Percentiles rank a stretch among this genome's conserved stretches.
Conservation (phyloP, 2,113 vertebrate genomes). For the Syrrhaptes paradoxus region DNA sequence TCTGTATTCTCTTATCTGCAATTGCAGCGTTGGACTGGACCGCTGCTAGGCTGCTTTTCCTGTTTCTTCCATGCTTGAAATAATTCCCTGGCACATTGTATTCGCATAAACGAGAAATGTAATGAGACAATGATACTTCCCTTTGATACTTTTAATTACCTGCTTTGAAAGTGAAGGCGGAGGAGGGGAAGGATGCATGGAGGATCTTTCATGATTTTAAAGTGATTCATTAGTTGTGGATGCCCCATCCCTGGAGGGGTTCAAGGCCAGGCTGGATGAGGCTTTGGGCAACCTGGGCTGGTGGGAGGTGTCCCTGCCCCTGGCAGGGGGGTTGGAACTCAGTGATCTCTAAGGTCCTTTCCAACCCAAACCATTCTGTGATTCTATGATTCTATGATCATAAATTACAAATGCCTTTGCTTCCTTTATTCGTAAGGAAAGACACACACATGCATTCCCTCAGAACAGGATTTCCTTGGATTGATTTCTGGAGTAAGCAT, state of each 20-base stretch:
- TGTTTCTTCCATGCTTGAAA: slow-evolving; percentile 45
- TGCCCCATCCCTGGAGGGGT: too few species aligned
- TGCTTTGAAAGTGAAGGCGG: background rate
- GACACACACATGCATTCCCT: background rate
- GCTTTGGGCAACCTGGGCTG: too few species aligned
- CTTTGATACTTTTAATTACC: slow-evolving; percentile 73
- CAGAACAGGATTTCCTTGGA: background rate
- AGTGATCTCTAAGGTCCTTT: too few species aligned
- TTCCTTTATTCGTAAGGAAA: background rate
- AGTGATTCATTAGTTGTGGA: too few species aligned
- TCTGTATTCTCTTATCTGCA: slow-evolving; percentile 60
- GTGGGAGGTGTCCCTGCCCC: too few species aligned
- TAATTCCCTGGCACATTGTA: slow-evolving; percentile 69
- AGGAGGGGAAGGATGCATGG: background rate
- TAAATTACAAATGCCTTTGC: background rate
- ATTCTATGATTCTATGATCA: background rate
- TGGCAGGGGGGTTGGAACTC: too few species aligned
- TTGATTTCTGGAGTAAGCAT: background rate
- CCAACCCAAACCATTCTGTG: too few species aligned
- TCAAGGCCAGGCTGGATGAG: too few species aligned
- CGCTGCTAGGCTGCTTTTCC: background rate
- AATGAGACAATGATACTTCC: slow-evolving; percentile 65
- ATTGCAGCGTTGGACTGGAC: slow-evolving; percentile 33
- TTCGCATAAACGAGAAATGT: slow-evolving; percentile 63
- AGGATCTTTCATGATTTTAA: too few species aligned